A percentile compares a stretch with the other conserved stretches of the same genome.
Conservation (phyloP, 2,113 vertebrate species). For the Rana temporaria region DNA sequence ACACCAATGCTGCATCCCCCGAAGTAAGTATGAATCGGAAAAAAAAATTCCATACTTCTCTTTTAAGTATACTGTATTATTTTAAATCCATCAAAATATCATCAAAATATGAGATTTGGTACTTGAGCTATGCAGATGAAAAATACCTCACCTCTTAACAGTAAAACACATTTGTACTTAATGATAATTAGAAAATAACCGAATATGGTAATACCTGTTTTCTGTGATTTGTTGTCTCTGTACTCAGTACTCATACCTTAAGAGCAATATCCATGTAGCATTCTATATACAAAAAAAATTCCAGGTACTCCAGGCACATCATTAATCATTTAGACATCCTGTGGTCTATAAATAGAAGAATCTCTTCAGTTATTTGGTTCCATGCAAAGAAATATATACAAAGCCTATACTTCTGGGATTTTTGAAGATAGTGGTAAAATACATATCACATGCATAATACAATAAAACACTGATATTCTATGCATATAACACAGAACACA, state of each 20-base stretch:
- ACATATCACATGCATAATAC: not conserved
- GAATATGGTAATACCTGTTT: not conserved
- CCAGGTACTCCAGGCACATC: constrained; percentile 20
- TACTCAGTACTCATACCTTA: not conserved
- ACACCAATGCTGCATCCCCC: no score
- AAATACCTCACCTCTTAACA: not conserved
- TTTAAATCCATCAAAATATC: no score
- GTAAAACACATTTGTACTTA: not conserved
- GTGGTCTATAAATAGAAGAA: constrained; percentile 22
- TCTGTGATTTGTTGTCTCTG: not conserved
- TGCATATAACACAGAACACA: not conserved
- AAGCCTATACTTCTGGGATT: not conserved
- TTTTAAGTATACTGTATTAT: no score
- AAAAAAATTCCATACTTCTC: no score
- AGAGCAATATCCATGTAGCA: not conserved
- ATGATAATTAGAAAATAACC: not conserved
- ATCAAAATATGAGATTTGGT: not conserved
- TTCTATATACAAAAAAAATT: not conserved
- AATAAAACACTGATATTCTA: not conserved
- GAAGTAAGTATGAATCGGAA: no score
- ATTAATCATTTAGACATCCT: constrained; percentile 38
- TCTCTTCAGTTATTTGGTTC: constrained; percentile 1
- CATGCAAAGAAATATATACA: not conserved
- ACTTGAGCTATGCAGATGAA: not conserved
- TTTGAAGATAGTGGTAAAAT: not conserved